phyloP scores from a whole-genome alignment of 35 echinoderm and acorn worm species.

The Apostichopus californicus region DNA sequence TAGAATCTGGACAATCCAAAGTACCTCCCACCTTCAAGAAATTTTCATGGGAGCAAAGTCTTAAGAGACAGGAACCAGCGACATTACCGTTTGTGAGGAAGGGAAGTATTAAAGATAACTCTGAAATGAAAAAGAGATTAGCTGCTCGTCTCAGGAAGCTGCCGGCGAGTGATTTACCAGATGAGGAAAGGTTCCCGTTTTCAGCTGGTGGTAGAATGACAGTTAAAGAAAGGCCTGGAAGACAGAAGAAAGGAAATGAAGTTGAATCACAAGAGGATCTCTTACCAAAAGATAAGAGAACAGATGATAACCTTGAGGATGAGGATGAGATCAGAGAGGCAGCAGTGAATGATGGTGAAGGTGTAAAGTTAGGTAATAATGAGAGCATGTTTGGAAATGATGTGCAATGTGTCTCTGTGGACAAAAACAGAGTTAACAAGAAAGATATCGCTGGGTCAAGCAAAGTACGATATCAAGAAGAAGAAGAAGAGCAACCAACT shows the following conservation, averaged over 20 bases:
- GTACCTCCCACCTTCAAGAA: slow-evolving; percentile 41
- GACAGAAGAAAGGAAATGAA: background rate
- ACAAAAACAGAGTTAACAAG: background rate
- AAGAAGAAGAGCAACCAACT: background rate
- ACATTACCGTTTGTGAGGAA: slow-evolving; percentile 2
- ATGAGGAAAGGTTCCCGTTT: slow-evolving; percentile 22
- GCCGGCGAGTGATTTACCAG: slow-evolving; percentile 33
- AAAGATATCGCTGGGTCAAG: background rate
- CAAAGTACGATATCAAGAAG: background rate
- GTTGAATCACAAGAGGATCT: background rate
- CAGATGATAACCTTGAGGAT: background rate
- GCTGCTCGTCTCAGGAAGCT: slow-evolving; percentile 20
- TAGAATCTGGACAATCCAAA: background rate
- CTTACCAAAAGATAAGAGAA: background rate
- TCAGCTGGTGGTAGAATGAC: background rate
- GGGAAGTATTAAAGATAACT: slow-evolving; percentile 40
- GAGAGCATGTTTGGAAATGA: background rate
- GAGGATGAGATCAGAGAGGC: background rate
- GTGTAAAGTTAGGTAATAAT: background rate
- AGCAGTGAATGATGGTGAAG: background rate
- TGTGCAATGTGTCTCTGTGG: background rate
- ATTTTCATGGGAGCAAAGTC: slow-evolving; percentile 56
- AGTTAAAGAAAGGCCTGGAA: background rate
- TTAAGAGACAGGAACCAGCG: background rate
- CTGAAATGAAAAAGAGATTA: slow-evolving; percentile 41